Conservation (phyloP, 2,113 vertebrate species). For the Prinia subflava region DNA sequence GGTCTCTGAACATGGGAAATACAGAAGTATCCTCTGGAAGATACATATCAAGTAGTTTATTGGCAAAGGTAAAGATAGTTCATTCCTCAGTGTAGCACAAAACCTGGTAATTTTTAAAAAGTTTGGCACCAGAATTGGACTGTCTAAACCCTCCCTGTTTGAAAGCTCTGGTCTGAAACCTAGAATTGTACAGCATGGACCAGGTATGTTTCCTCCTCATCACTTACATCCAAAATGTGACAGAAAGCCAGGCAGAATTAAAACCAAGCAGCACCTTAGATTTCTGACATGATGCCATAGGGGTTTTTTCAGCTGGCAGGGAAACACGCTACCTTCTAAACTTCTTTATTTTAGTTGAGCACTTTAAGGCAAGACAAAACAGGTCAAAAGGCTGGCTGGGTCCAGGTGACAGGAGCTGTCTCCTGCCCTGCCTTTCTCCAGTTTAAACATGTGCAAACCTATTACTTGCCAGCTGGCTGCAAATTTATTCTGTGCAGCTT, state of each 20-base stretch:
- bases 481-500: neutral
- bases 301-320: neutral
- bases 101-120: neutral
- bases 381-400: neutral
- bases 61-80: neutral
- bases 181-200: neutral
- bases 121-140: neutral
- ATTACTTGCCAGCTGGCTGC: neutral
- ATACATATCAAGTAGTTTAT: neutral
- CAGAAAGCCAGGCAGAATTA: neutral
- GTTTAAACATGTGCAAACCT: neutral
- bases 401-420: neutral
- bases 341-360: neutral
- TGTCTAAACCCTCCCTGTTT: neutral
- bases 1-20: neutral
- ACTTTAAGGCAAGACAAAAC: neutral
- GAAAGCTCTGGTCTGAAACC: neutral
- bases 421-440: neutral
- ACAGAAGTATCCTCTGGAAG: neutral
- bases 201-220: neutral
- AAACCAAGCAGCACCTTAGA: neutral
- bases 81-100: neutral
- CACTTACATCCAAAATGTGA: neutral
- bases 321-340: neutral
- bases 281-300: neutral